Conservation (phyloP, 1,140 invertebrate genomes). For the Solenopsis invicta region DNA sequence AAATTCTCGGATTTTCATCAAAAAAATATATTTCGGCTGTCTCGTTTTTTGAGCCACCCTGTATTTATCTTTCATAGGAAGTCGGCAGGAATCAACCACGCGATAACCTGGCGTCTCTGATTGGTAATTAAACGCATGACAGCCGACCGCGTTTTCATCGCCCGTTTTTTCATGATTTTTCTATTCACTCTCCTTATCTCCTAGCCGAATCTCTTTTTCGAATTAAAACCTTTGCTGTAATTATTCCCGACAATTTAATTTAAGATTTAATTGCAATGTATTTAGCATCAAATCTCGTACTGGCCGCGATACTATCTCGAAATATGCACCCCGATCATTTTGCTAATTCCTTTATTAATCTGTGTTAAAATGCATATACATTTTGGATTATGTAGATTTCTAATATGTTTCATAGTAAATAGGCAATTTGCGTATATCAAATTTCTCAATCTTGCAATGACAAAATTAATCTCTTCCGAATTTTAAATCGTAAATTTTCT, state of each 20-base stretch:
- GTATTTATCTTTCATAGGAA: conserved; percentile 59
- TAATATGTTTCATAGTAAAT: background rate
- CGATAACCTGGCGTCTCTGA: conserved; percentile 77
- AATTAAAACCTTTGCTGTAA: conserved; percentile 34
- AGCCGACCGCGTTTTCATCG: conserved; percentile 69
- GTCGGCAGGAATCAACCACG: conserved; percentile 72
- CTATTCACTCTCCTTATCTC: conserved; percentile 54
- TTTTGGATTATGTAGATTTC: background rate
- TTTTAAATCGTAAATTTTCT: background rate
- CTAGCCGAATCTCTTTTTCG: conserved; percentile 31
- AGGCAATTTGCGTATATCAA: background rate
- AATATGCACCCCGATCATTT: background rate
- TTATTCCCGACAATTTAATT: conserved; percentile 52
- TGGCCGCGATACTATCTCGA: conserved; percentile 30
- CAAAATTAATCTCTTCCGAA: background rate
- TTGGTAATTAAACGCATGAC: conserved; percentile 80
- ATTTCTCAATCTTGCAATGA: background rate
- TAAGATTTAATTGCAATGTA: conserved; percentile 38
- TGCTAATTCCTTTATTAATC: conserved; percentile 5
- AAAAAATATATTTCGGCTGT: background rate
- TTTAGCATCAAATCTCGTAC: conserved; percentile 22
- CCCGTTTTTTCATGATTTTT: conserved; percentile 59
- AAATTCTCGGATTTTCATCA: background rate
- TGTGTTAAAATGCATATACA: background rate
- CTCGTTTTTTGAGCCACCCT: conserved; percentile 46